phyloP scores from a whole-genome alignment of 2,797 vertebrate species.

The Carapus acus region DNA sequence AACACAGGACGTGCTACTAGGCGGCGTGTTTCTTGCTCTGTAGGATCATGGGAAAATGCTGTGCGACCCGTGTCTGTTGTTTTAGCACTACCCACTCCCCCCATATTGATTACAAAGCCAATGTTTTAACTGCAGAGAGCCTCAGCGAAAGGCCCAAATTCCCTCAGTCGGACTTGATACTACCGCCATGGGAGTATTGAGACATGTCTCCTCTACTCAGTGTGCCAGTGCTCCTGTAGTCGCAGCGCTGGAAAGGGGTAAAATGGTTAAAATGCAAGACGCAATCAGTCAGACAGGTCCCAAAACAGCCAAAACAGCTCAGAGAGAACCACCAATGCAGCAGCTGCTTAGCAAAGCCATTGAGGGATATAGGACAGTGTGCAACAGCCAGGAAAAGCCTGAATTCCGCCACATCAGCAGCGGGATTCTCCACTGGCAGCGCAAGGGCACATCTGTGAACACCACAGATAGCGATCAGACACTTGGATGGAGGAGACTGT shows the following conservation, averaged over 20 bases:
- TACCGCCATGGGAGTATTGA: no score
- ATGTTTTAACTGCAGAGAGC: constrained; percentile 31
- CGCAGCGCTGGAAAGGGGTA: no score
- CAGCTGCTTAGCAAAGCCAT: constrained; percentile 11
- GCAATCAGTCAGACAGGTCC: no score
- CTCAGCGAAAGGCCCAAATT: constrained; percentile 26
- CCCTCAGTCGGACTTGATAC: constrained; percentile 21
- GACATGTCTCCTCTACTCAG: no score
- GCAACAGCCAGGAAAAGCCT: constrained; percentile 20
- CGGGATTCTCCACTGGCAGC: constrained; percentile 48
- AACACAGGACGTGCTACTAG: constrained; percentile 13
- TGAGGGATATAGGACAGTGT: constrained; percentile 16
- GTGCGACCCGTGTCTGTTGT: background rate
- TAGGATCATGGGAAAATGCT: constrained; percentile 27
- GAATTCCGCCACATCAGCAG: constrained; percentile 57
- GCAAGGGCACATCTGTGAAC: constrained; percentile 32
- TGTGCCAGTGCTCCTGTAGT: no score
- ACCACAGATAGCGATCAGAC: constrained; percentile 52
- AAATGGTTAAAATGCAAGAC: no score
- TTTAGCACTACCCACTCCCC: background rate
- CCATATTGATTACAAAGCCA: constrained; percentile 37
- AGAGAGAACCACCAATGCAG: background rate
- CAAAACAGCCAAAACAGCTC: background rate
- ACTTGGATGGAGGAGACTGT: constrained; percentile 2
- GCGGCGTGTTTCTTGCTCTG: constrained; percentile 13